These are phyloP conservation scores for Helogale parvula DNA, from an alignment of 2,113 vertebrate species.

Conservation along the genomic window DNA sequence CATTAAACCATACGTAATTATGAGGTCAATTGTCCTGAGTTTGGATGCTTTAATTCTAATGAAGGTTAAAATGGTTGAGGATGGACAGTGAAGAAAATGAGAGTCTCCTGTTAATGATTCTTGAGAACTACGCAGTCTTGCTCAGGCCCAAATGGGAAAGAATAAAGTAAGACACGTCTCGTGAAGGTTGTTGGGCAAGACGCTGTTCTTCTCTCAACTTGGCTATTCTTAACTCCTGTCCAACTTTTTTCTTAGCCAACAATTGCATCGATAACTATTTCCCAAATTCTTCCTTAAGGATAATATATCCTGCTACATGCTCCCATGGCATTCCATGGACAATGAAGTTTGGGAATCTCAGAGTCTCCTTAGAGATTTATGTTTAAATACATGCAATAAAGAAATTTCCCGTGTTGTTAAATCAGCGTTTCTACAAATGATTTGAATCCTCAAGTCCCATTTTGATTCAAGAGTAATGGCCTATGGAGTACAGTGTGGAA, in stretches of 20 bases:
- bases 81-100: conserved; percentile 17
- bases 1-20: conserved; percentile 28
- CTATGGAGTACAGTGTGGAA: background rate
- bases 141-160: background rate
- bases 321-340: background rate
- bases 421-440: background rate
- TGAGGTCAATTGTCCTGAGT: conserved; percentile 33
- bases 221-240: background rate
- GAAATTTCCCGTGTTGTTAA: background rate
- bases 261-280: background rate
- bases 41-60: conserved; percentile 8
- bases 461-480: conserved; percentile 35
- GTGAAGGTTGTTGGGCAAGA: background rate
- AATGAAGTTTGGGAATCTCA: background rate
- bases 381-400: background rate
- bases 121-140: background rate
- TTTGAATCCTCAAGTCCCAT: conserved; percentile 16
- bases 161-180: background rate
- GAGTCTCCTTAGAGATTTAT: background rate
- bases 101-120: background rate
- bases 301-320: background rate
- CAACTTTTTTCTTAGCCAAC: background rate
- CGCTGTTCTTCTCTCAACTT: background rate
- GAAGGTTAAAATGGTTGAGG: conserved; percentile 54
- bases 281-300: background rate